phyloP scores from a whole-genome alignment of 2,888 invertebrate species.

The Erebia epiphron region DNA sequence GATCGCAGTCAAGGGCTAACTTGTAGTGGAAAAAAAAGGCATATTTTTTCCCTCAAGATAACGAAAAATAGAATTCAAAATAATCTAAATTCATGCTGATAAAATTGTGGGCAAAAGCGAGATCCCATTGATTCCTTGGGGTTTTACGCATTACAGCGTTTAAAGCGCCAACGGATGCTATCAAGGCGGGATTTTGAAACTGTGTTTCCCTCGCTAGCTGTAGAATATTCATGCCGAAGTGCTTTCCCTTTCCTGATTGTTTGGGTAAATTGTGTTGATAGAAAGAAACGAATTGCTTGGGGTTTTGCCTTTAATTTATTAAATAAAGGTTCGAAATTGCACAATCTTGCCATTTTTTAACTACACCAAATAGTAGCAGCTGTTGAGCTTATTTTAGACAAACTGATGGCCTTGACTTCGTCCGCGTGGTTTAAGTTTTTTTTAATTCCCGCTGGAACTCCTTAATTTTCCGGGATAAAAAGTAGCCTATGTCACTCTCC shows the following conservation, averaged over 20 bases:
- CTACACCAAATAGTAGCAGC: no score
- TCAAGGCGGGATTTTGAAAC: conserved; percentile 36
- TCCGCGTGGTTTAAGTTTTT: no score
- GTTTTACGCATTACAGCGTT: conserved; percentile 54
- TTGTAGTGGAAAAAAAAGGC: no score
- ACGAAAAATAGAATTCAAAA: background rate
- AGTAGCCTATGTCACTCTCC: no score
- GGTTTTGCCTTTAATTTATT: background rate
- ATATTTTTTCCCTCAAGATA: no score
- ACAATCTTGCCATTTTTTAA: no score
- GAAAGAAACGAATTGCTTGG: conserved; percentile 1
- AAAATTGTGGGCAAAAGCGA: background rate
- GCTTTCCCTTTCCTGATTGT: conserved; percentile 21
- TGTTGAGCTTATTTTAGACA: no score
- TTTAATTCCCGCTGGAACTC: no score
- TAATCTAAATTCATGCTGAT: background rate
- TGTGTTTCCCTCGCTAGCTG: conserved; percentile 13
- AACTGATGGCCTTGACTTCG: no score
- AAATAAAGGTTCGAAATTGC: background rate
- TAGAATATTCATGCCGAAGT: conserved; percentile 25
- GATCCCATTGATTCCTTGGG: background rate
- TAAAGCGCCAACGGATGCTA: conserved; percentile 45
- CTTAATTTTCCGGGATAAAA: no score
- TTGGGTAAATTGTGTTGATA: conserved; percentile 27
- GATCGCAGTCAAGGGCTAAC: no score